Evolutionary conservation across 2,113 vertebrate species (phyloP).

Genomic region (Zapornia atra): DNA sequence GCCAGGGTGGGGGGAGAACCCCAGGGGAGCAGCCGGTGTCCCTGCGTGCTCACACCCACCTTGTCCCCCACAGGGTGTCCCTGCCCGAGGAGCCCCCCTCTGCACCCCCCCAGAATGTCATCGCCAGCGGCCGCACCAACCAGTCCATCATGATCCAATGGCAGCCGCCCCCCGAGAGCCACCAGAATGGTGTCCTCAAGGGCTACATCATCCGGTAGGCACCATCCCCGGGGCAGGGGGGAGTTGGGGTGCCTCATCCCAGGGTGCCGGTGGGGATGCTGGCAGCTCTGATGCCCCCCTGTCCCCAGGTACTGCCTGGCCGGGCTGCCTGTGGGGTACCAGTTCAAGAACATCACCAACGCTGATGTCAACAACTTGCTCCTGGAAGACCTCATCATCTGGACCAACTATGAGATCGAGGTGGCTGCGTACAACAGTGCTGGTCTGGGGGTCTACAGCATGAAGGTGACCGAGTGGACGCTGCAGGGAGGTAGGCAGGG

Average conservation of each 20-base stretch:
- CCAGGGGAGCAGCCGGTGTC: accelerated
- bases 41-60: background rate
- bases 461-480: slow-evolving; percentile 96
- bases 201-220: slow-evolving; percentile 91
- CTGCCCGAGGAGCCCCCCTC: slow-evolving; percentile 95
- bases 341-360: slow-evolving; percentile 95
- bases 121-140: slow-evolving; percentile 95
- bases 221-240: accelerated
- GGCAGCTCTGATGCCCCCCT: background rate
- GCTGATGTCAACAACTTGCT: slow-evolving; percentile 91
- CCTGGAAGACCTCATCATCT: slow-evolving; percentile 97
- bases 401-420: slow-evolving; percentile 99
- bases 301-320: slow-evolving; percentile 92
- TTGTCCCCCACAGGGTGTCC: slow-evolving; percentile 77
- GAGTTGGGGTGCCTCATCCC: accelerated
- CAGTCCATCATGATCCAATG: slow-evolving; percentile 99
- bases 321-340: slow-evolving; percentile 94
- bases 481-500: slow-evolving; percentile 92
- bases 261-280: accelerated
- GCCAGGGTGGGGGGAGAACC: background rate
- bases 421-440: slow-evolving; percentile 96
- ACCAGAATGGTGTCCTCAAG: slow-evolving; percentile 92
- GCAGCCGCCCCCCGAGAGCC: slow-evolving; percentile 94
- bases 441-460: slow-evolving; percentile 90
- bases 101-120: slow-evolving; percentile 91